These are phyloP conservation scores for Thoracochromis brauschi DNA, from an alignment of 2,113 vertebrate species.

Conservation along the genomic window DNA sequence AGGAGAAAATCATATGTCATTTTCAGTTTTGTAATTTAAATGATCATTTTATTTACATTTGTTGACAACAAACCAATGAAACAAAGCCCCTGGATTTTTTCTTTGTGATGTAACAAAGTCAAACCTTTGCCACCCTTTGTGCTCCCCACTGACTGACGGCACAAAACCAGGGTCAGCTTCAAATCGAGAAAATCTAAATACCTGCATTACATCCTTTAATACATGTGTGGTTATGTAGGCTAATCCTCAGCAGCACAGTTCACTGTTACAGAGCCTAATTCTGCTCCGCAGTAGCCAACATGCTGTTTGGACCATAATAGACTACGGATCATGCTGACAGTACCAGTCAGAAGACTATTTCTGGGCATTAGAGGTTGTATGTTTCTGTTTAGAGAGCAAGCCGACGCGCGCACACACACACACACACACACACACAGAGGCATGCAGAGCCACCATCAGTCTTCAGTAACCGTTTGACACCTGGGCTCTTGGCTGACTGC, in stretches of 20 bases:
- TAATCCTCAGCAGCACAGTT: slow-evolving; percentile 11
- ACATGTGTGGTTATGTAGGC: background rate
- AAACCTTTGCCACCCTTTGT: fast-evolving
- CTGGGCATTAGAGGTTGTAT: slow-evolving; percentile 6
- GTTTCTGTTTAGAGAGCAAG: slow-evolving; percentile 10
- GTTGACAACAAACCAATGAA: background rate
- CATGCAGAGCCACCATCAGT: slow-evolving; percentile 33
- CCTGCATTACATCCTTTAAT: slow-evolving; percentile 7
- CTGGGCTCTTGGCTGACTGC: slow-evolving; percentile 4
- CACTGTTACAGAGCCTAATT: background rate
- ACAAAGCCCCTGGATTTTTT: background rate
- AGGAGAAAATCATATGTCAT: background rate
- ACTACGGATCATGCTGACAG: slow-evolving; percentile 14
- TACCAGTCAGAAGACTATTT: slow-evolving; percentile 32
- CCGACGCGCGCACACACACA: background rate
- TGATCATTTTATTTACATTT: background rate
- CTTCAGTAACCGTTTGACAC: slow-evolving; percentile 54
- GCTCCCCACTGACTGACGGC: fast-evolving
- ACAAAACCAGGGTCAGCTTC: background rate
- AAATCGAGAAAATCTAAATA: slow-evolving; percentile 19
- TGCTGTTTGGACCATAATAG: background rate
- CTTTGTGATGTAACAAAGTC: no score
- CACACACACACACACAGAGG: background rate
- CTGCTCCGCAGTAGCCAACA: background rate
- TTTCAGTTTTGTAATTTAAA: background rate